A percentile compares a stretch with the other conserved stretches of the same genome.
Conservation (phyloP, 1,140 invertebrate genomes). For the Brachionus rotundiformis region DNA sequence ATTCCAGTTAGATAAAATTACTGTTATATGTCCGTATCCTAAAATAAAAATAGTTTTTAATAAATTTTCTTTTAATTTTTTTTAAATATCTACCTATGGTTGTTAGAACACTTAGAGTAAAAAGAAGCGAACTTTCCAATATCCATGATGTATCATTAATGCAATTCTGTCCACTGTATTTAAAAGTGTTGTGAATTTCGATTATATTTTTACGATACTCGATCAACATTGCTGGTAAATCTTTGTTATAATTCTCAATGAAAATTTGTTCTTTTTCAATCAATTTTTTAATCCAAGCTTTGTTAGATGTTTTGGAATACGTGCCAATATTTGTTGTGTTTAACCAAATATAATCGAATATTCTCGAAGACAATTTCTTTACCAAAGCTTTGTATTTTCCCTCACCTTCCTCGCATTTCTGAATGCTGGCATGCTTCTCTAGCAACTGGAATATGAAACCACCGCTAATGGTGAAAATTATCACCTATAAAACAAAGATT, state of each 20-base stretch:
- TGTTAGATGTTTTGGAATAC: not conserved
- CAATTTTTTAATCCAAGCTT: not conserved
- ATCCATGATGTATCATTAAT: conserved; percentile 23
- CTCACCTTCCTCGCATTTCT: conserved; percentile 53
- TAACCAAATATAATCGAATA: conserved; percentile 46
- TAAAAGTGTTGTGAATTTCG: not conserved
- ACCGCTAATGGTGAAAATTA: conserved; percentile 85
- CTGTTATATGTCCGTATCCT: conserved; percentile 50
- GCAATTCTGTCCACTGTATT: conserved; percentile 49
- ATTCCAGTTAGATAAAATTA: not conserved
- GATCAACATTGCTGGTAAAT: not conserved
- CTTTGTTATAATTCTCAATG: conserved; percentile 2
- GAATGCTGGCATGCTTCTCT: conserved; percentile 73
- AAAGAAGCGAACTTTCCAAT: conserved; percentile 31
- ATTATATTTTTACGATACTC: conserved; percentile 30
- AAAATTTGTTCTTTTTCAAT: not conserved
- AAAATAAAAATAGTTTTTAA: not conserved
- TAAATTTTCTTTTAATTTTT: not conserved
- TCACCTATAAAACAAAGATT: conserved; percentile 55
- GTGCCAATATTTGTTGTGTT: not conserved
- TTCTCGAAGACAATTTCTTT: not conserved
- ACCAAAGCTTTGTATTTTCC: conserved; percentile 16
- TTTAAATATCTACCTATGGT: conserved; percentile 45
- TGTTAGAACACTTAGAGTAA: conserved; percentile 31
- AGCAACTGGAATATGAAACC: conserved; percentile 88